These are phyloP conservation scores for Strigops habroptila DNA, from an alignment of 2,113 vertebrate species.

Conservation along the genomic window DNA sequence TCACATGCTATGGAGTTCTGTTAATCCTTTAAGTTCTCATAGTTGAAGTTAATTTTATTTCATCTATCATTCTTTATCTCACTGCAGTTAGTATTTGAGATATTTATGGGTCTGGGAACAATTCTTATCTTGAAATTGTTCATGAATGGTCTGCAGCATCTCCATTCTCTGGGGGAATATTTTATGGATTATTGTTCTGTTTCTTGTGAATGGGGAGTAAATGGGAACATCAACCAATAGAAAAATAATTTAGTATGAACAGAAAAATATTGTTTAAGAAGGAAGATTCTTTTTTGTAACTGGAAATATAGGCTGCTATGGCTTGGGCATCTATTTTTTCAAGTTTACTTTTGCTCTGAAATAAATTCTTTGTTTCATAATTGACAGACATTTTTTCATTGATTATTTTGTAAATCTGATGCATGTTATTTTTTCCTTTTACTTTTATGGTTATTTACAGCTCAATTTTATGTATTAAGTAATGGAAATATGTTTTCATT, in stretches of 20 bases:
- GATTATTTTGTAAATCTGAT: neutral
- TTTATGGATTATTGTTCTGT: neutral
- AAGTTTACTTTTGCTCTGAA: neutral
- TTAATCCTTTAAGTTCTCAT: neutral
- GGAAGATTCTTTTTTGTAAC: neutral
- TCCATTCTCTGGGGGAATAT: neutral
- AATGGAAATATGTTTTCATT: neutral
- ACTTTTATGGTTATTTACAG: neutral
- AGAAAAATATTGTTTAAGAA: neutral
- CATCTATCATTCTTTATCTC: neutral
- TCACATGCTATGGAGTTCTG: neutral
- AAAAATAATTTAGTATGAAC: neutral
- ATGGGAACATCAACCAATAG: neutral
- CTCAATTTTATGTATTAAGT: neutral
- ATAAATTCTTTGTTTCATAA: neutral
- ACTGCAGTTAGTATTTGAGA: neutral
- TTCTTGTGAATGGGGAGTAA: neutral
- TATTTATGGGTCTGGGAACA: neutral
- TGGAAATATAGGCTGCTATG: neutral
- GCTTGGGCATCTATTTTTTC: neutral
- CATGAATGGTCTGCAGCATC: neutral
- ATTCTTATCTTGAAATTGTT: neutral
- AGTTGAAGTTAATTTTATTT: neutral
- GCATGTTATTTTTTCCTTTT: neutral
- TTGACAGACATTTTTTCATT: neutral